Evolutionary conservation across 2,797 vertebrate genomes (phyloP).

Genomic region (Streptopelia turtur): DNA sequence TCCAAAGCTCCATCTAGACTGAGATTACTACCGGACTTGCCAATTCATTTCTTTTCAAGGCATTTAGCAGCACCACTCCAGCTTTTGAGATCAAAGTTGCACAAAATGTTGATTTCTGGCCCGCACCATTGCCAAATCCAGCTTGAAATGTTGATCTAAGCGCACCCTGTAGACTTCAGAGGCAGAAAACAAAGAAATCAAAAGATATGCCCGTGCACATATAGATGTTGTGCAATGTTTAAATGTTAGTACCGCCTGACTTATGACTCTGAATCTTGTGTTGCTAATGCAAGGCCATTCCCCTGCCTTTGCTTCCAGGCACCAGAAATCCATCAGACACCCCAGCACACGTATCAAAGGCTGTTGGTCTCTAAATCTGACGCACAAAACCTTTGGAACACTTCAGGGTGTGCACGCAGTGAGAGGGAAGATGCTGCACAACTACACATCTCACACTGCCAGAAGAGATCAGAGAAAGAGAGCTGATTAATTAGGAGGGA

Average conservation of each 20-base stretch:
- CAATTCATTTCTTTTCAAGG: background rate
- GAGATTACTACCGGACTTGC: background rate
- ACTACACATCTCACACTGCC: rapidly evolving
- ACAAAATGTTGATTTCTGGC: background rate
- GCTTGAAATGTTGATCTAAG: background rate
- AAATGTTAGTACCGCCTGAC: background rate
- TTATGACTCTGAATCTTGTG: background rate
- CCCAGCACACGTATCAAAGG: background rate
- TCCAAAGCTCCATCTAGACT: background rate
- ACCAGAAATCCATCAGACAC: background rate
- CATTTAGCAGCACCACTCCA: background rate
- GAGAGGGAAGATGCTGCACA: background rate
- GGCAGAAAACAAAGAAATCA: background rate
- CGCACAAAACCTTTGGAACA: background rate
- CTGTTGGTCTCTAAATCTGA: background rate
- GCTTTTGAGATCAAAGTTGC: background rate
- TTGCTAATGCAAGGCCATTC: background rate
- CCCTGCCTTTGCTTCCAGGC: background rate
- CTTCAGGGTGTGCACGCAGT: background rate
- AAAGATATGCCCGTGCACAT: background rate
- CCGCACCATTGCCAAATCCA: background rate
- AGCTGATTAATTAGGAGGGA: background rate
- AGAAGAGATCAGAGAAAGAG: background rate
- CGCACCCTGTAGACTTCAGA: background rate
- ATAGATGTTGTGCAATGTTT: rapidly evolving